A percentile compares a stretch with the other conserved stretches of the same genome.
Evolutionary conservation across 2,888 invertebrate species (phyloP).

Genomic region (Watsonalla binaria): DNA sequence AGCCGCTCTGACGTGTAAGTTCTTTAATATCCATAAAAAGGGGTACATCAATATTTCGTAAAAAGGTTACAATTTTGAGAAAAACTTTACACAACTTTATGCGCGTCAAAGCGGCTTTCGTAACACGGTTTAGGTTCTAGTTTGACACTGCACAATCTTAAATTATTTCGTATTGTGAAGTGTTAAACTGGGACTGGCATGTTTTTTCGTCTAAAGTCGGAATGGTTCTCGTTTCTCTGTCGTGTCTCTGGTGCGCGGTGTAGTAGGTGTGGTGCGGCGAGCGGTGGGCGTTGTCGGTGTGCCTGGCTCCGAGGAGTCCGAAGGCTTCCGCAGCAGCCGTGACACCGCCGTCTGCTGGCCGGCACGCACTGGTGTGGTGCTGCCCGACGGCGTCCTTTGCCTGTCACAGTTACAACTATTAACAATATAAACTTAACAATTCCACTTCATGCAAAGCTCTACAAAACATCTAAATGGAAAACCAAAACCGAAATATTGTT

Average conservation of each 20-base stretch:
- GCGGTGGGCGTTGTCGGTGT: conserved; percentile 67
- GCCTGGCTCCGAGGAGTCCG: conserved; percentile 83
- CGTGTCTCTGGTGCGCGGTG: conserved; percentile 71
- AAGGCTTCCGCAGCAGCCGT: conserved; percentile 81
- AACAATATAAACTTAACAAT: conserved; percentile 12
- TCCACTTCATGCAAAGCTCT: conserved; percentile 21
- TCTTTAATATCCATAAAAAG: conserved; percentile 16
- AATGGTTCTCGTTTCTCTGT: conserved; percentile 84
- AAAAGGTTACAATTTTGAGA: conserved; percentile 16
- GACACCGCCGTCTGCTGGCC: conserved; percentile 81
- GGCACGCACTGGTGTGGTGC: conserved; percentile 84
- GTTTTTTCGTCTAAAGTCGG: conserved; percentile 79
- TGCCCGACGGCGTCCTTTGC: conserved; percentile 87
- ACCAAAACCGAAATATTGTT: neutral
- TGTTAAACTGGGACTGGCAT: conserved; percentile 10
- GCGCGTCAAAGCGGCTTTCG: conserved; percentile 46
- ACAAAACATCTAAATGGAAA: conserved; percentile 7
- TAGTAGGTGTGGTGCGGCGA: conserved; percentile 60
- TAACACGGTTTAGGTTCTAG: conserved; percentile 21
- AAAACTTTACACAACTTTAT: conserved; percentile 21
- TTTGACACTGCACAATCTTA: conserved; percentile 11
- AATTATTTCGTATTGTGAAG: conserved; percentile 10
- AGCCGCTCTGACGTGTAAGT: conserved; percentile 38
- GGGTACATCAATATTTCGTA: conserved; percentile 10
- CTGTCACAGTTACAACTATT: conserved; percentile 52